These are phyloP conservation scores for Stenurella melanura DNA, from an alignment of 2,888 invertebrate genomes.

Conservation along the genomic window DNA sequence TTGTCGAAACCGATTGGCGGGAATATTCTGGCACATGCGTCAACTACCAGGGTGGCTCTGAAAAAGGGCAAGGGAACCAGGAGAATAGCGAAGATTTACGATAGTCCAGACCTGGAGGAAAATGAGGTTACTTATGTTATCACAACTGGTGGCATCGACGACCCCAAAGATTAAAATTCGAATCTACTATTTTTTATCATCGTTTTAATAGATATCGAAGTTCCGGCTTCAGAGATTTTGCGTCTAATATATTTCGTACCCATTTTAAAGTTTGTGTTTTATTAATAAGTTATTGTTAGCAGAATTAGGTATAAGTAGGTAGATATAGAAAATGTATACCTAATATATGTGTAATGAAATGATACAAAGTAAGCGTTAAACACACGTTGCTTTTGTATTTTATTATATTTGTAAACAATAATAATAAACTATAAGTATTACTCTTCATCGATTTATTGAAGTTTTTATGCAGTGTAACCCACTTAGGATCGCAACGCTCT, in stretches of 20 bases:
- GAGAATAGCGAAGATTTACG: slow-evolving; percentile 86
- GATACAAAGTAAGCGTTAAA: no score
- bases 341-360: no score
- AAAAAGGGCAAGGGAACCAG: slow-evolving; percentile 84
- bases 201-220: not conserved
- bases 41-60: slow-evolving; percentile 83
- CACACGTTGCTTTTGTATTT: no score
- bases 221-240: slow-evolving; percentile 28
- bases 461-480: no score
- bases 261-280: not conserved
- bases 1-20: slow-evolving; percentile 84
- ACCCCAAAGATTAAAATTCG: slow-evolving; percentile 58
- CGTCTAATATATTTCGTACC: not conserved
- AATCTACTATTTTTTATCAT: not conserved
- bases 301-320: no score
- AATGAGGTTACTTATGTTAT: slow-evolving; percentile 86
- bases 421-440: no score
- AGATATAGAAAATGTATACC: no score
- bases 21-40: slow-evolving; percentile 87
- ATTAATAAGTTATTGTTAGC: not conserved
- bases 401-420: no score
- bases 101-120: slow-evolving; percentile 88
- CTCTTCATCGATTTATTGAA: no score
- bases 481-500: no score
- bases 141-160: slow-evolving; percentile 72